A percentile compares a stretch with the other conserved stretches of the same genome.
These are phyloP conservation scores for Desoria tigrina DNA, from an alignment of 2,888 invertebrate genomes.

Conservation along the genomic window DNA sequence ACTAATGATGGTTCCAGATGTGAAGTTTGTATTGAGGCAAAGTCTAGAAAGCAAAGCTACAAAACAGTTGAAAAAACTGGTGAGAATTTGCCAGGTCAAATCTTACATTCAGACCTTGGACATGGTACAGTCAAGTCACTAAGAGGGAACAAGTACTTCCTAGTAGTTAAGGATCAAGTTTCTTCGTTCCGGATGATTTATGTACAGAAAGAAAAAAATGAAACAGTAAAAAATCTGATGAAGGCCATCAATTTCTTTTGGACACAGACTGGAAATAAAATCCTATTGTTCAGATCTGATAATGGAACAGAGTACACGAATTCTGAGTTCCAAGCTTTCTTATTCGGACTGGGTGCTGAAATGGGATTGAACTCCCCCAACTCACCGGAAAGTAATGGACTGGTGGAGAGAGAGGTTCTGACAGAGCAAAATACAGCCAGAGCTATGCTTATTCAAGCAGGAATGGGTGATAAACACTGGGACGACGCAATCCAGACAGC, in stretches of 20 bases:
- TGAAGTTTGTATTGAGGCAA: constrained; percentile 23
- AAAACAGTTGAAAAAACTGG: constrained; percentile 8
- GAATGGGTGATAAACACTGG: constrained; percentile 55
- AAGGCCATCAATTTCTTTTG: constrained; percentile 21
- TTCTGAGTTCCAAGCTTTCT: constrained; percentile 5
- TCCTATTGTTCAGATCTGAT: constrained; percentile 24
- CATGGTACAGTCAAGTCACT: constrained; percentile 15
- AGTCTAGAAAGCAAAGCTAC: constrained; percentile 23
- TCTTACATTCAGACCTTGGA: constrained; percentile 7
- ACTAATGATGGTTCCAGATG: constrained; percentile 11
- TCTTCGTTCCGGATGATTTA: constrained; percentile 25
- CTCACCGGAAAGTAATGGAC: constrained; percentile 24
- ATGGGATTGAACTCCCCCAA: constrained; percentile 22
- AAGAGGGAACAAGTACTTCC: constrained; percentile 26
- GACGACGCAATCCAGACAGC: constrained; percentile 56
- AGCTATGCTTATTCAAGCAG: constrained; percentile 54
- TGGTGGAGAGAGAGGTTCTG: constrained; percentile 32
- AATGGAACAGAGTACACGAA: constrained; percentile 29
- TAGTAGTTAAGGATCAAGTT: constrained; percentile 29
- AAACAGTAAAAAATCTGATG: constrained; percentile 16
- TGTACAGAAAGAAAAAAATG: constrained; percentile 23
- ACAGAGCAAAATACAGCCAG: constrained; percentile 46
- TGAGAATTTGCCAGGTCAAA: neutral
- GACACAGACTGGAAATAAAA: constrained; percentile 24
- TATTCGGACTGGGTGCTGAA: constrained; percentile 21